phyloP scores from a whole-genome alignment of 2,888 invertebrate genomes.

The Dysmachus trigonus region DNA sequence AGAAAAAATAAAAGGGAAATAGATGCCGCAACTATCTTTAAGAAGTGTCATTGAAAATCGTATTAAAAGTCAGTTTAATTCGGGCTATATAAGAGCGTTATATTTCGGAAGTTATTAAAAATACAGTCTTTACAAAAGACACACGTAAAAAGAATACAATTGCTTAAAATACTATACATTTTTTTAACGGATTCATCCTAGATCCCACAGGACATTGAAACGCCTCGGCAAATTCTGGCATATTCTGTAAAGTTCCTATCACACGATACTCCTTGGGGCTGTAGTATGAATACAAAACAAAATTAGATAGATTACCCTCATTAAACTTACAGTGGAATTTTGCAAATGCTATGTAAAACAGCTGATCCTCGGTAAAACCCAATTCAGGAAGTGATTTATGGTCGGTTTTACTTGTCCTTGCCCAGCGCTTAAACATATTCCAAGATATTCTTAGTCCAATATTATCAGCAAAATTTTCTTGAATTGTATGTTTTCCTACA shows the following conservation, averaged over 20 bases:
- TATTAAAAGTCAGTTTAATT: background rate
- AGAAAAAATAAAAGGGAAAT: no score
- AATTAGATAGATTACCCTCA: background rate
- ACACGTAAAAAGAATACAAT: background rate
- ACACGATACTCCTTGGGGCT: constrained; percentile 20
- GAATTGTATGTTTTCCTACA: constrained; percentile 2
- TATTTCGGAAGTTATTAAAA: background rate
- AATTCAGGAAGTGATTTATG: background rate
- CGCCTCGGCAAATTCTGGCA: constrained; percentile 1
- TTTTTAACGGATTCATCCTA: constrained; percentile 16
- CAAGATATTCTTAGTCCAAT: constrained; percentile 13
- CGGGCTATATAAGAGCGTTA: background rate
- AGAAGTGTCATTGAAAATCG: no score
- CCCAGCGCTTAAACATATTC: background rate
- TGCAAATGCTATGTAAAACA: constrained; percentile 35
- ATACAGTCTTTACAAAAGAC: constrained; percentile 1
- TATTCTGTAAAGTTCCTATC: constrained; percentile 31
- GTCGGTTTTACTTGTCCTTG: background rate
- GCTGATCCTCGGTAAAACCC: background rate
- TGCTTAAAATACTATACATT: constrained; percentile 5
- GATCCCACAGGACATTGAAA: constrained; percentile 27
- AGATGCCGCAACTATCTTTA: no score
- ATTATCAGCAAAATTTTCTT: constrained; percentile 41
- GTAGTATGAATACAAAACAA: background rate
- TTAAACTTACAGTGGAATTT: constrained; percentile 21